Base-by-base conservation (phyloP, 35 echinoderm and acorn worm genomes). In the Ophioderma brevispina region DNA sequence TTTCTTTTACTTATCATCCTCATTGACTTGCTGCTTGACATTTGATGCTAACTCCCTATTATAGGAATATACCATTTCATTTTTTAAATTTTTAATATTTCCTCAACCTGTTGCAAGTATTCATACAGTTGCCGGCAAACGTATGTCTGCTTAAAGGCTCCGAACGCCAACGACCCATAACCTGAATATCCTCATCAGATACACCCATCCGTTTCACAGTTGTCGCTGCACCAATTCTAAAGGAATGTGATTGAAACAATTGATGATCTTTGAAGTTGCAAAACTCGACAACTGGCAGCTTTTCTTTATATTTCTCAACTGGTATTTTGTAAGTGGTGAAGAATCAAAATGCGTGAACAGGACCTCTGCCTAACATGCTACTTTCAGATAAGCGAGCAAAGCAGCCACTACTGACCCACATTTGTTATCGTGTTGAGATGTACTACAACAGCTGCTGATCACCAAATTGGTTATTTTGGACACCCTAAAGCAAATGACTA, bases 181-280 rank as follows among this genome's bases (percentile, higher is more conserved):
- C 33, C 49, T 92, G 90, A 32, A 92, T 92, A 0, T 37, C 31
- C 25, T 41, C 32, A 25, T 36, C 90, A 6, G 40, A n/a, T 38
- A 78, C 32, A 13, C 90, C 90, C 36, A 52, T 40, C 76, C 32
- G n/a, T 13, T 76, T 76, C 30, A 83, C 90, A 35, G 84, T 55
- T 19, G 82, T 86, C 10, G 90, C 90, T 25, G 90, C 90, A 17
- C 82, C 90, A 33, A 92, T 86, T 14, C 84, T 5, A 33, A 92
- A 92, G 0, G 82, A 86, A 41, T 92, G 82, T 1, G 82, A 18
- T 11, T 36, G 32, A 31, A 50, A 92, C 18, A 28, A 33, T 43
- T 25, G 15, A 36, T 15, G 40, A 83, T 31, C 37, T 17, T 52
- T 28, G 6, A 38, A 38, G 21, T 38, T 21, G 28, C 13, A 83